Evolutionary conservation across 1,140 invertebrate species (phyloP), one percentile per base, ranked within the genome.

Genomic region (Ridgeia piscesae): DNA sequence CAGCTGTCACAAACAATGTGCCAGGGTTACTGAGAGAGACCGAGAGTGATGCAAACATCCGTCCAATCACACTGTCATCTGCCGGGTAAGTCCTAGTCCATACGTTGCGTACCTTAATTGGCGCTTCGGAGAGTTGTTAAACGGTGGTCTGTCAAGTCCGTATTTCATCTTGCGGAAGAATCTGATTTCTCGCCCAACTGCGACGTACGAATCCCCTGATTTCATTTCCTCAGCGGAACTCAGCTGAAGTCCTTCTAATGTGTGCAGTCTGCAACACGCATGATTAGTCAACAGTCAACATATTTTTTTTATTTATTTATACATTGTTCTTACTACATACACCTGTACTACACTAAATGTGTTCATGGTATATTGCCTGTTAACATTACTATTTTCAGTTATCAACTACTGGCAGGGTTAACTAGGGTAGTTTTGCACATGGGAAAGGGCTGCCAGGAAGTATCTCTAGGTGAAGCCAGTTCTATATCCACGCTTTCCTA

Each of bases 91-190:
- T 42, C 42, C 11, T 42, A 6, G 42, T 11, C 34, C n/a, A n/a
- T n/a, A n/a, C n/a, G n/a, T 6, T 34, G 6, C 34, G 21, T 91
- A 91, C 91, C 91, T 91, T 8, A 11, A 17, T 42, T 42, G 42
- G 6, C 42, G 91, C 42, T 91, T 91, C 48, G 91, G 91, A 17
- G 91, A 92, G 33, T 33, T 92, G 91, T 92, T 92, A 89, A 92
- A 92, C 11, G 17, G 21, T 89, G 48, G 48, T 50, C 91, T 48
- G 21, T 0, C 17, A 21, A 34, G 31, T 0, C 91, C 91, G 34
- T 92, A 92, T 21, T 89, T 77, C 33, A 92, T 9, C 42, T 88
- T 92, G 33, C 35, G 33, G 34, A 92, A 92, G 42, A 34, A 34
- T 14, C 91, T 27, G 34, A 91, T 48, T 4, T 88, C 48, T 88